Evolutionary conservation across 1,140 invertebrate species (phyloP).

Genomic region (Ceratosolen solmsi): DNA sequence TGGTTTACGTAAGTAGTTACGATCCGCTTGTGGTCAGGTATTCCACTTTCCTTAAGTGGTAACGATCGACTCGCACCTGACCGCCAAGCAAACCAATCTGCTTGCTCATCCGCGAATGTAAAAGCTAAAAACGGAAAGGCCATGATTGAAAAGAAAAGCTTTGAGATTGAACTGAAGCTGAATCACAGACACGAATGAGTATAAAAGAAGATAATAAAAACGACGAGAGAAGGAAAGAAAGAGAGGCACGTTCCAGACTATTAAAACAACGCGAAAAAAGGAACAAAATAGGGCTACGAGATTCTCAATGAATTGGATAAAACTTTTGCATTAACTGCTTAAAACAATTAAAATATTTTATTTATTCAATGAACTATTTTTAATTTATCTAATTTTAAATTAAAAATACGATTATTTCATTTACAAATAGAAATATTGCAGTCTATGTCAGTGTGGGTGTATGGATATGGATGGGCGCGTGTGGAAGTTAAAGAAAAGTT

Average conservation of each 20-base stretch:
- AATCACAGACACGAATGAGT: too few relatives aligned
- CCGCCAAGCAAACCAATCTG: conserved; percentile 12
- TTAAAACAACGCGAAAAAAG: neutral
- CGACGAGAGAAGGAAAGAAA: neutral
- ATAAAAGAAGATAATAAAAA: neutral
- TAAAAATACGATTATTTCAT: too few relatives aligned
- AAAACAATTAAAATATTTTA: conserved; percentile 38
- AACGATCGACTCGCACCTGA: conserved; percentile 34
- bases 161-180: neutral
- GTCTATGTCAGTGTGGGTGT: too few relatives aligned
- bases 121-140: neutral
- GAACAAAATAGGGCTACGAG: neutral
- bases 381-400: conserved; percentile 19
- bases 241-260: neutral
- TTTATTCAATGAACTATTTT: conserved; percentile 3
- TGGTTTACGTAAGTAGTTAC: conserved; percentile 42
- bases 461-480: too few relatives aligned
- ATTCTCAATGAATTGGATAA: neutral
- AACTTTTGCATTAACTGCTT: conserved; percentile 19
- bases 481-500: too few relatives aligned
- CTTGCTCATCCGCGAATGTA: neutral
- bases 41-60: conserved; percentile 52
- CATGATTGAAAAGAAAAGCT: neutral
- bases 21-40: conserved; percentile 52
- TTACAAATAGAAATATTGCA: too few relatives aligned